A percentile compares a stretch with the other conserved stretches of the same genome.
phyloP scores from a whole-genome alignment of 2,113 vertebrate genomes.

The Prunella fulvescens region DNA sequence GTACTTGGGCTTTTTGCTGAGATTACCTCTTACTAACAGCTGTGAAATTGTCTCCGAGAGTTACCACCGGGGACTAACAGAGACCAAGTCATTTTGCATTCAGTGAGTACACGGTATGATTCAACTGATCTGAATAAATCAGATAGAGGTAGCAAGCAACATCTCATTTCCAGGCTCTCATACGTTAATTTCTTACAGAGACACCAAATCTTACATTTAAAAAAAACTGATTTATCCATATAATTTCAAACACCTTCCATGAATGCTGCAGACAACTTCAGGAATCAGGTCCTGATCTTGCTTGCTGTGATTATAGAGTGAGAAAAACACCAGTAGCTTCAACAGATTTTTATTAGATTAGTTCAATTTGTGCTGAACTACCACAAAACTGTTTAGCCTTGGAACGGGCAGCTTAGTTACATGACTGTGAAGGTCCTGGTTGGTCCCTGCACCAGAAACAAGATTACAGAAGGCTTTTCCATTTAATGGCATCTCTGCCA shows the following conservation, averaged over 20 bases:
- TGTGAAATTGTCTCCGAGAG: neutral
- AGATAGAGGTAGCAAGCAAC: neutral
- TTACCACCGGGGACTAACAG: neutral
- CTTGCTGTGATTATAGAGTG: neutral
- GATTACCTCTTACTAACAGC: neutral
- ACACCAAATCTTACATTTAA: neutral
- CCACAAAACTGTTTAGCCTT: neutral
- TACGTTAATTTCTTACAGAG: neutral
- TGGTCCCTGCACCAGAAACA: neutral
- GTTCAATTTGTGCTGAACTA: neutral
- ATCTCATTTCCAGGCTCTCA: neutral
- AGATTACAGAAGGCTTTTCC: constrained; percentile 22
- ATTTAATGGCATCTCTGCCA: constrained; percentile 23
- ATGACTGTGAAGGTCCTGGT: neutral
- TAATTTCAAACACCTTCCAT: neutral
- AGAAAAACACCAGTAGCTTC: neutral
- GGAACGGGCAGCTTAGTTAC: neutral
- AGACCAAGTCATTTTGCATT: neutral
- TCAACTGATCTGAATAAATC: neutral
- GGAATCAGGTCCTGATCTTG: neutral
- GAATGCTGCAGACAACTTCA: neutral
- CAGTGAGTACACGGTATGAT: neutral
- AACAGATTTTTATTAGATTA: neutral
- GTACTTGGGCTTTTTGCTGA: neutral
- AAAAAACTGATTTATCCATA: neutral